Evolutionary conservation across 2,113 vertebrate species (phyloP).

Genomic region (Macroglossus sobrinus): DNA sequence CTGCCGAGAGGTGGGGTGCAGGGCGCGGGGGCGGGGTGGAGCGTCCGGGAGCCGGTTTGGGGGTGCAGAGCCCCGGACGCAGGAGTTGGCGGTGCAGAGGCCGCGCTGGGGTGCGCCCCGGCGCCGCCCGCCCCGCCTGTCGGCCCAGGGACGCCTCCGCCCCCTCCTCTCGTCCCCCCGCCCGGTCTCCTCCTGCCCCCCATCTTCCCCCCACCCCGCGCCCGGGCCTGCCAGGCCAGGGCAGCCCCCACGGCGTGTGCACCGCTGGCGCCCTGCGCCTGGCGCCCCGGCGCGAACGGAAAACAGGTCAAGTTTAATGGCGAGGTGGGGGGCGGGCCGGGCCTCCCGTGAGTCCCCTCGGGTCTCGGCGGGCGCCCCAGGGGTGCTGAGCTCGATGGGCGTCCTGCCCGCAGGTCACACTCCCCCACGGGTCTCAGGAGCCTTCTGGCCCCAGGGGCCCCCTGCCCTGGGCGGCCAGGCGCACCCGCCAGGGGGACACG

Average conservation of each 20-base stretch:
- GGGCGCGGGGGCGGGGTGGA: not conserved
- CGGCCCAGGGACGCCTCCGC: not conserved
- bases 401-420: not conserved
- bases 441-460: not conserved
- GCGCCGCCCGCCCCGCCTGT: not conserved
- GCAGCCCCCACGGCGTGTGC: not conserved
- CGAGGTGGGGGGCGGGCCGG: not conserved
- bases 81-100: not conserved
- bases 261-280: not conserved
- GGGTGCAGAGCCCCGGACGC: not conserved
- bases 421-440: not conserved
- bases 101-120: not conserved
- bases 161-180: not conserved
- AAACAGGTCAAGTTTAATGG: not conserved
- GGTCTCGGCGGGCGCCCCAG: too few relatives aligned
- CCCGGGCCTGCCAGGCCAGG: not conserved
- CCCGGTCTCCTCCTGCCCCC: not conserved
- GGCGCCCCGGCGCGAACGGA: not conserved
- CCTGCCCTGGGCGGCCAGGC: not conserved
- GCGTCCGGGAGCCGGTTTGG: not conserved
- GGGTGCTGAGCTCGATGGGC: not conserved
- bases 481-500: not conserved
- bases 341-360: not conserved
- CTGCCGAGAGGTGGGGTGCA: not conserved
- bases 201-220: rapidly evolving